Conservation (phyloP, 2,113 vertebrate genomes). For the Crypturellus undulatus region DNA sequence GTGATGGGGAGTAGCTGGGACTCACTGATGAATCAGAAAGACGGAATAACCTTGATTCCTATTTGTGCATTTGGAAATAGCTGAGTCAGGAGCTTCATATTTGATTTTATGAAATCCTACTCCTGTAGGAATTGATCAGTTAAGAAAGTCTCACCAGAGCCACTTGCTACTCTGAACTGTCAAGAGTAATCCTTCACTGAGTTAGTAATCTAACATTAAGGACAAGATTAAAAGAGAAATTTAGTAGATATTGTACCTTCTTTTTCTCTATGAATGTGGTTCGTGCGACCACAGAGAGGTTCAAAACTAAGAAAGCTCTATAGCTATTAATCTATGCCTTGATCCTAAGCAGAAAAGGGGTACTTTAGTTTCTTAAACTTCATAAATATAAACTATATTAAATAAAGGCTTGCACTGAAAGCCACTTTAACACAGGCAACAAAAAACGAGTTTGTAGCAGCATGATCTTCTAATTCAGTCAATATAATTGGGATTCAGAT, state of each 20-base stretch:
- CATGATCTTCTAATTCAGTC: not conserved
- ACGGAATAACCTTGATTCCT: not conserved
- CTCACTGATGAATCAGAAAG: not conserved
- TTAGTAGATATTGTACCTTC: not conserved
- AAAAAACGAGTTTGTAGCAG: conserved; percentile 24
- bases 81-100: not conserved
- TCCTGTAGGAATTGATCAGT: not conserved
- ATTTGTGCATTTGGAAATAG: not conserved
- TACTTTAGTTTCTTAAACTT: not conserved
- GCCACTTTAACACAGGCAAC: not conserved
- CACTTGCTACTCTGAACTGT: not conserved
- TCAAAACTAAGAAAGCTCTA: not conserved
- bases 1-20: not conserved
- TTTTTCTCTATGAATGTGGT: not conserved
- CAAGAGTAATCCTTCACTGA: not conserved
- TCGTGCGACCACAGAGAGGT: not conserved
- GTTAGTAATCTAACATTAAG: not conserved
- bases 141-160: not conserved
- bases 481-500: conserved; percentile 34
- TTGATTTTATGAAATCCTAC: not conserved
- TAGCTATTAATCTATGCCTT: not conserved
- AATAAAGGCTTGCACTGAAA: not conserved
- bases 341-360: not conserved
- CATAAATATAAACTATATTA: not conserved
- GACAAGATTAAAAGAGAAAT: not conserved